Percentiles rank a stretch among this genome's conserved stretches.
Evolutionary conservation across 2,888 invertebrate species (phyloP).

Genomic region (Philonicus albiceps): DNA sequence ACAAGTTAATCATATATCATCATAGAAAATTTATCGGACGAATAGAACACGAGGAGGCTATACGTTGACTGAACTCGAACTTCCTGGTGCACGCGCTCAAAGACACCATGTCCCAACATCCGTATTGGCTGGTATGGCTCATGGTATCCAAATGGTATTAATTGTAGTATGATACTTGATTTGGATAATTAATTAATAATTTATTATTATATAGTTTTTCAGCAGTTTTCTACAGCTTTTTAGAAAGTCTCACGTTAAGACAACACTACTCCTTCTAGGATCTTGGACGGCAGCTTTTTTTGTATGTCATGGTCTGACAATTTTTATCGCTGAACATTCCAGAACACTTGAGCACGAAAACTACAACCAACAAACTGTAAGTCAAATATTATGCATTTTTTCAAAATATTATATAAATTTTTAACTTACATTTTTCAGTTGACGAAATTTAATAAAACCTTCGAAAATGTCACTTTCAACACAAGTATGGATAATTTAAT

Average conservation of each 20-base stretch:
- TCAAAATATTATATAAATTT: neutral
- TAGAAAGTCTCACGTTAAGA: slow-evolving; percentile 69
- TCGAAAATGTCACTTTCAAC: slow-evolving; percentile 66
- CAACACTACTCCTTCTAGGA: slow-evolving; percentile 70
- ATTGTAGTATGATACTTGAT: neutral
- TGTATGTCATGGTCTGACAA: slow-evolving; percentile 66
- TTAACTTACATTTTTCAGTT: slow-evolving; percentile 58
- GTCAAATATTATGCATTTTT: slow-evolving; percentile 45
- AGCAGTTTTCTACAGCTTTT: slow-evolving; percentile 75
- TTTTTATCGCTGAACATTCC: slow-evolving; percentile 67
- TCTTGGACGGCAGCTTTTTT: slow-evolving; percentile 68
- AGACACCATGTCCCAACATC: slow-evolving; percentile 66
- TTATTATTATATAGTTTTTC: slow-evolving; percentile 68
- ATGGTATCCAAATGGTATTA: slow-evolving; percentile 64
- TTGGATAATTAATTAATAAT: neutral
- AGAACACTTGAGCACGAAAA: slow-evolving; percentile 65
- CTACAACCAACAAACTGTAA: slow-evolving; percentile 52
- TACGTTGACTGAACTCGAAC: slow-evolving; percentile 73
- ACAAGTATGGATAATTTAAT: slow-evolving; percentile 71
- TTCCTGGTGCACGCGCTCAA: slow-evolving; percentile 70
- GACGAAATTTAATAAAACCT: slow-evolving; percentile 60
- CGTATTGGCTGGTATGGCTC: slow-evolving; percentile 64
- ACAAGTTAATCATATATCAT: neutral
- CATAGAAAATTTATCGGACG: slow-evolving; percentile 50
- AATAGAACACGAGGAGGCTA: slow-evolving; percentile 60